Conservation (phyloP, 2,113 vertebrate species). For the Dicerorhinus sumatrensis region DNA sequence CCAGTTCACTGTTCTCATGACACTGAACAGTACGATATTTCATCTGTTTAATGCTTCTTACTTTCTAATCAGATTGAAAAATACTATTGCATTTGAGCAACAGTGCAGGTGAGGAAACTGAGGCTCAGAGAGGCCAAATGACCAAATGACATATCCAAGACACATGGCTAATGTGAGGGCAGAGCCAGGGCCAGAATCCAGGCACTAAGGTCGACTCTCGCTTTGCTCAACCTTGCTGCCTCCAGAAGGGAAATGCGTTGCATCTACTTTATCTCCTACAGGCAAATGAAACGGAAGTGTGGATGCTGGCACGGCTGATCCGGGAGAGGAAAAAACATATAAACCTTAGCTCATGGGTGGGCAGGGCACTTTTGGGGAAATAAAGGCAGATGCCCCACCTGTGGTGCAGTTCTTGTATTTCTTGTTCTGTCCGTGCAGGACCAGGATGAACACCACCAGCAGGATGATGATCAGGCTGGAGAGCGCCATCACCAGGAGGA, state of each 20-base stretch:
- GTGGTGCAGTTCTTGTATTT: conserved; percentile 92
- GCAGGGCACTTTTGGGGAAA: too few relatives aligned
- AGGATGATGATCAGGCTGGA: conserved; percentile 95
- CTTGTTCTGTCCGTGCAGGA: conserved; percentile 94
- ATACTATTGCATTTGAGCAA: accelerated
- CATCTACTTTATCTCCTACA: neutral
- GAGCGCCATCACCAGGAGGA: conserved; percentile 95
- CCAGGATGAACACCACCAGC: conserved; percentile 92
- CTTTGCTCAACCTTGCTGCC: neutral
- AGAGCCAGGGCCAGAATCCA: accelerated
- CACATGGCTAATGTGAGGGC: accelerated
- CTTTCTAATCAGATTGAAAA: neutral
- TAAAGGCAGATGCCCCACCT: conserved; percentile 84
- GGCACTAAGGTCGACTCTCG: accelerated
- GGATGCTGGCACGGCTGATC: accelerated
- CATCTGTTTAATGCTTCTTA: accelerated
- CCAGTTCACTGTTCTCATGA: accelerated
- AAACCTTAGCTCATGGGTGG: too few relatives aligned
- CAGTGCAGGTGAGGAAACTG: neutral
- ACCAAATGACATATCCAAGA: accelerated
- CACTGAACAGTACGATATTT: accelerated
- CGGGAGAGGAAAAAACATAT: neutral
- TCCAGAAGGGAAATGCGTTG: neutral
- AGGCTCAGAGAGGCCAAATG: neutral
- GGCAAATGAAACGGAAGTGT: accelerated